Base-by-base conservation (phyloP, 2,888 invertebrate genomes). In the Odontothrips loti region DNA sequence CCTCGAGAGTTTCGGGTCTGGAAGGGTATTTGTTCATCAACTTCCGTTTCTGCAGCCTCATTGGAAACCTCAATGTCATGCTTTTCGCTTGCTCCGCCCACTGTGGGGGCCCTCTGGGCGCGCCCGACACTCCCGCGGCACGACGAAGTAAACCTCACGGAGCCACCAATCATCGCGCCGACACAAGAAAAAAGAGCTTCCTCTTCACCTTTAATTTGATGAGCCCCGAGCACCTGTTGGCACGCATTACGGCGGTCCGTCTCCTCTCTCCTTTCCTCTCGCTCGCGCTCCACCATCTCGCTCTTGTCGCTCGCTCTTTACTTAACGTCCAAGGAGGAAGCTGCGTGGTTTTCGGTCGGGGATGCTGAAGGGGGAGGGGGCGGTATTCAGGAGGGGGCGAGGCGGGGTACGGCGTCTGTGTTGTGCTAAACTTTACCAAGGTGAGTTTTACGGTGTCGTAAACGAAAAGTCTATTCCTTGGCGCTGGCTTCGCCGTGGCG, bases 361-460 rank as follows among this genome's bases (percentile, higher is more conserved):
- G 63, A 51, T 51, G 1, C 1, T n/a, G 63, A n/a, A n/a, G 63
- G 20, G 63, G 63, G 6, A n/a, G 15, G 63, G 20, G 63, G 63
- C 1, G 63, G 63, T 11, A 20, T 23, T 15, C 23, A n/a, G 63
- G 23, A 23, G 0, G 68, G 68, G 23, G 17, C 68, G 68, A 6
- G 27, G 68, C 27, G 3, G 27, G 68, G 23, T 27, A 27, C 58
- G 6, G 15, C 34, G 34, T 43, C 34, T 43, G 34, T 43, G 34
- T 43, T 58, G 58, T n/a, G n/a, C 58, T n/a, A 58, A 58, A 58
- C 20, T 58, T 58, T 58, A n/a, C 58, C 58, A n/a, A 58, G 58
- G 58, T 58, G 58, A n/a, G 58, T 58, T 58, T 58, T 58, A 58
- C 58, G 58, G 58, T 58, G 58, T 15, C 58, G 58, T 58, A 58